phyloP scores from a whole-genome alignment of 1,140 invertebrate genomes.

The Ooceraea biroi region DNA sequence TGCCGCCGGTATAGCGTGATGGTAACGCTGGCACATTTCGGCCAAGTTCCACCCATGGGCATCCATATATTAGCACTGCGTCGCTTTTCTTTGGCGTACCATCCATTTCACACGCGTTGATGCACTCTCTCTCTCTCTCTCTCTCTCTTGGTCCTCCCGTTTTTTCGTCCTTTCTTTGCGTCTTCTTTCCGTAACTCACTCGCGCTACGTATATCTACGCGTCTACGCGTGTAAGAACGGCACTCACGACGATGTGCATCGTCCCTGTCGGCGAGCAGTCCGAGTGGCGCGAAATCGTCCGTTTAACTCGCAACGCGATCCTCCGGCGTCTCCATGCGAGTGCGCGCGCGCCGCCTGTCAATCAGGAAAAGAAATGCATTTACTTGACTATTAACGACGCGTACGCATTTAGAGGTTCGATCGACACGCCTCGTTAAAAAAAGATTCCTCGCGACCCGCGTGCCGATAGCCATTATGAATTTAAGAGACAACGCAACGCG shows the following conservation, averaged over 20 bases:
- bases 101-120: conserved; percentile 85
- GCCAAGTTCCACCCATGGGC: conserved; percentile 87
- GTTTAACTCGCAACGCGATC: conserved; percentile 10
- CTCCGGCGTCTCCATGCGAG: conserved; percentile 4
- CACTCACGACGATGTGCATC: conserved; percentile 49
- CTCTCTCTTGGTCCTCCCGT: conserved; percentile 6
- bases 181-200: conserved; percentile 34
- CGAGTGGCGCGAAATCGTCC: background rate
- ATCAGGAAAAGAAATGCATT: conserved; percentile 47
- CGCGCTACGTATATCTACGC: background rate
- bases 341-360: conserved; percentile 44
- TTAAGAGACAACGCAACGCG: background rate
- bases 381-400: conserved; percentile 37
- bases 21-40: conserved; percentile 87
- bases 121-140: conserved; percentile 61
- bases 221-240: background rate
- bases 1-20: conserved; percentile 83
- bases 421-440: conserved; percentile 6
- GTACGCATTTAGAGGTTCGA: conserved; percentile 23
- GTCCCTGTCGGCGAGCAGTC: background rate
- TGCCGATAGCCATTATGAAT: conserved; percentile 11
- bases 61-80: conserved; percentile 86
- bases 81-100: conserved; percentile 82
- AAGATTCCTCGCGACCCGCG: background rate
- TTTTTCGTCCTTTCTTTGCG: background rate